Base-by-base conservation (phyloP, 2,797 vertebrate genomes). In the Sciurus vulgaris region DNA sequence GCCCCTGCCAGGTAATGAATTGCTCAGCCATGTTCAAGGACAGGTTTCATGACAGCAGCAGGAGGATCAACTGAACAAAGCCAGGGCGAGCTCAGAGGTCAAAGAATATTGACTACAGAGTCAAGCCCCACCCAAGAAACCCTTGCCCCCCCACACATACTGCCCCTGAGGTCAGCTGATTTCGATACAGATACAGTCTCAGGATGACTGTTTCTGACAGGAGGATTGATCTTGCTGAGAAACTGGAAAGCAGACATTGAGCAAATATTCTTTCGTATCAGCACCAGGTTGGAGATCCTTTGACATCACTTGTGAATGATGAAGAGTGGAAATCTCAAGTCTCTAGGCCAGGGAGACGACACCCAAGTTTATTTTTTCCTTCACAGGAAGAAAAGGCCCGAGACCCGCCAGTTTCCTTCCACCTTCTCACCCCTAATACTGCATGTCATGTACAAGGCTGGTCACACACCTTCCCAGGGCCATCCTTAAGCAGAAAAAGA, bases 1-100 rank as follows among this genome's bases (percentile, higher is more conserved):
- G 41, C 44, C 91, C 20, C 69, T 4, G 6, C 24, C 65, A 91
- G 15, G 77, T 92, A 91, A 93, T 59, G 86, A 97, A 69, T 5
- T 1, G 12, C 81, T 89, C 59, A n/a, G 13, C 86, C 84, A 0
- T 0, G 4, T 22, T 95, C 94, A 97, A 97, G 94, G 97, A 93
- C 97, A 96, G 90, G 38, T 49, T 93, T 74, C 67, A 92, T 89
- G 0, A 41, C 47, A 69, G 94, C 51, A 59, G 78, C 4, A 9
- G 33, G 54, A 51, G 26, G 20, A 92, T n/a, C 22, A 49, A 93
- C 96, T 61, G 84, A 76, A 65, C 94, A 89, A 63, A 93, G 97
- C 92, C 94, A 89, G 87, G 49, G 72, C 26, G 0, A 2, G 33
- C 92, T 79, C 59, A 0, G 41, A 97, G 73, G 94, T 28, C 96